Conservation (phyloP, 2,113 vertebrate species). For the Cyprinus carpio region DNA sequence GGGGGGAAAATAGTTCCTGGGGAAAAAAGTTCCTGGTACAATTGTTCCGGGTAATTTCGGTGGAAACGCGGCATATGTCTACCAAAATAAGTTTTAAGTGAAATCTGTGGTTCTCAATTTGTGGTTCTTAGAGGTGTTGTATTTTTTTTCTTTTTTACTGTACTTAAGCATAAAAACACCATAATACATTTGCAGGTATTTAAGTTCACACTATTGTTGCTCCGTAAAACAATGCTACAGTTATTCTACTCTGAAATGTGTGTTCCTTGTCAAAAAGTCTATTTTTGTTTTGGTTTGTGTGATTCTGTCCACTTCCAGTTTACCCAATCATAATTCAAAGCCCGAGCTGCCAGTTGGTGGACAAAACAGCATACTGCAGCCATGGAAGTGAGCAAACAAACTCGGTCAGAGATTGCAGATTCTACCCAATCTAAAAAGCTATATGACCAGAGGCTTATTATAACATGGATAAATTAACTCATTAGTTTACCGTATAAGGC, state of each 20-base stretch:
- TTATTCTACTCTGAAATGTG: neutral
- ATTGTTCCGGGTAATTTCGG: no score
- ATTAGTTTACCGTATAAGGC: no score
- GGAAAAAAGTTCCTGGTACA: no score
- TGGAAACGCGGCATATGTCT: no score
- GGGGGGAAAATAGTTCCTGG: no score
- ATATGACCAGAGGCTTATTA: neutral
- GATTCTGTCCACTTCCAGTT: neutral
- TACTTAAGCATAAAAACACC: no score
- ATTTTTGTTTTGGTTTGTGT: neutral
- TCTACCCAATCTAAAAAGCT: neutral
- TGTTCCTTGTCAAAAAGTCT: neutral
- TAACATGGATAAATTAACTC: neutral
- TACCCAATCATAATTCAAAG: neutral
- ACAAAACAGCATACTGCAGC: neutral
- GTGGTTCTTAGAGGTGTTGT: no score
- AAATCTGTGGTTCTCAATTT: no score
- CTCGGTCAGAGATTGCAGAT: neutral
- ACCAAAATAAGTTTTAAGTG: neutral
- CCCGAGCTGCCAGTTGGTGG: neutral
- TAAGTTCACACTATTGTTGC: neutral
- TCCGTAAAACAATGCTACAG: neutral
- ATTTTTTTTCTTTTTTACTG: no score
- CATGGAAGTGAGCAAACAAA: neutral
- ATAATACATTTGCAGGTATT: no score